Base-by-base conservation (phyloP, 2,888 invertebrate species). In the Nymphalis urticae region DNA sequence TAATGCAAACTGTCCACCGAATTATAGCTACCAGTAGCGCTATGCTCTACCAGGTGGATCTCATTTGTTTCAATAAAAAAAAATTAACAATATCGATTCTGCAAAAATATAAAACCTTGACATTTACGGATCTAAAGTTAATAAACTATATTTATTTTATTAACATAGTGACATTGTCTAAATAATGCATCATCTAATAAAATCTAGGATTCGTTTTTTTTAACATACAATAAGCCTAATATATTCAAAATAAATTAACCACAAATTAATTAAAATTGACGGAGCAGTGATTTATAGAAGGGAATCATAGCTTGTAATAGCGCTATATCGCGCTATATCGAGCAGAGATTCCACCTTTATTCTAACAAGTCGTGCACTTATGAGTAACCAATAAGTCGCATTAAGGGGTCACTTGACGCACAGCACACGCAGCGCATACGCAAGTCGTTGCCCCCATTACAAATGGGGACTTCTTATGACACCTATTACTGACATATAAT, bases 341-440 rank as follows among this genome's bases (percentile, higher is more conserved):
- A 58, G 36, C 42, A 48, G 47, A 50, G 47, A 62, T 32, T 53
- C 62, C 56, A 54, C 48, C 54, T 56, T 62, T 56, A 54, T 58
- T 58, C 58, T 58, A 58, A n/a, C 82, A 79, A 80, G 76, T 81
- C 79, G 78, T 84, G 85, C 85, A 85, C 84, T 87, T 84, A 89
- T 88, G 89, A 90, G 89, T 85, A 85, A 87, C 88, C 90, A 91
- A 90, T 90, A 88, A 90, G 87, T 87, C 84, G 85, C 80, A 89
- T 89, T 87, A 90, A 89, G 85, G 83, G 91, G 90, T 90, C 90
- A 90, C 84, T 88, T 86, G 87, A 87, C 85, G 89, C 88, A 85
- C 85, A 87, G 89, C 88, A 85, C 85, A 87, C 86, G 89, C 87
- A 80, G 79, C 81, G 88, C 86, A 90, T 87, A 85, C 85, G 78